Percentiles rank a stretch among this genome's conserved stretches.
These are phyloP conservation scores for Notechis scutatus DNA, from an alignment of 2,113 vertebrate genomes.

Conservation along the genomic window DNA sequence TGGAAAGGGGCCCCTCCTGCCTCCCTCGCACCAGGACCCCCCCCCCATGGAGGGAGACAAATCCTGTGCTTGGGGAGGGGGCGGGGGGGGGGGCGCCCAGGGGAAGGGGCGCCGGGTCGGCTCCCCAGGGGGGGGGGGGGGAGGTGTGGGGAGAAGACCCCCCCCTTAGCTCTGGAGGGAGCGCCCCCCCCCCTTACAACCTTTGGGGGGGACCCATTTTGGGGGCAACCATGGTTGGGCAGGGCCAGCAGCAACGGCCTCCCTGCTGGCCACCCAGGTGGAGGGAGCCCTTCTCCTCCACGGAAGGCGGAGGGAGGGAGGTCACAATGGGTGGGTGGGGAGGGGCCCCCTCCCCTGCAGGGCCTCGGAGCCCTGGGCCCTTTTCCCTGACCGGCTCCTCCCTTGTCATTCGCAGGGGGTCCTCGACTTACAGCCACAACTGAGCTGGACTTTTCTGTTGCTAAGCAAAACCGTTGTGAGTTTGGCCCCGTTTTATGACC, in stretches of 20 bases:
- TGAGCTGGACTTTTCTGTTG: background rate
- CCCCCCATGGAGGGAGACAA: background rate
- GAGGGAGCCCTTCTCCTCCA: too few species aligned
- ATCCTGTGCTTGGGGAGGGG: background rate
- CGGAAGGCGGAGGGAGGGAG: background rate
- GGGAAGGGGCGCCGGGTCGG: background rate
- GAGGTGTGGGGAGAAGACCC: too few species aligned
- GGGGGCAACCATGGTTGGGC: background rate
- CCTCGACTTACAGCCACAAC: background rate
- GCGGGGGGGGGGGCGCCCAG: background rate
- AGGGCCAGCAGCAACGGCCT: background rate
- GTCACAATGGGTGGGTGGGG: constrained; percentile 2
- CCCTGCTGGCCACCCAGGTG: background rate
- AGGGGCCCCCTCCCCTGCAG: background rate
- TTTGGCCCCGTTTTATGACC: background rate
- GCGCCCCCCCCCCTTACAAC: background rate
- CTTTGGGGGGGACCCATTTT: background rate
- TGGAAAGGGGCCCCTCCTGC: background rate
- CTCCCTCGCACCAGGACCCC: background rate
- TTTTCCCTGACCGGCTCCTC: background rate
- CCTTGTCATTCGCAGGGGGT: background rate
- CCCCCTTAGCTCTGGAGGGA: background rate
- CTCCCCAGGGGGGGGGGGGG: background rate
- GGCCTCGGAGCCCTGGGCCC: background rate
- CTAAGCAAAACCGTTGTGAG: background rate